Base-by-base conservation (phyloP, 2,113 vertebrate species). In the Menidia beryllina region DNA sequence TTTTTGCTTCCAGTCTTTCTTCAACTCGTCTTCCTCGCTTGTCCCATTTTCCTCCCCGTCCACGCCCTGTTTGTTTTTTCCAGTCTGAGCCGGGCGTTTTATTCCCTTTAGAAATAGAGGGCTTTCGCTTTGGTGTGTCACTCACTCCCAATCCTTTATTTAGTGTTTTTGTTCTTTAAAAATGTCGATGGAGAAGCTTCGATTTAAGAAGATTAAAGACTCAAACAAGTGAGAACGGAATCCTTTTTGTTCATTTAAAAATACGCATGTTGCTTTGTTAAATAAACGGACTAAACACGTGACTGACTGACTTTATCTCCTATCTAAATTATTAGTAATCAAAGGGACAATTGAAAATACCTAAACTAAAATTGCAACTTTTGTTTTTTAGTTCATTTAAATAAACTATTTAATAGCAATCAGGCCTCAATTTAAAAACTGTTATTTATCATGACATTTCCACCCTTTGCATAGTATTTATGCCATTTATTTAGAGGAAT, bases 51-150 rank as follows among this genome's bases (percentile, higher is more conserved):
- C 72, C 21, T 72, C 75, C 77, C 54, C 48, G 62, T 94, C 94
- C 93, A 93, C 72, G 84, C 89, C 79, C 93, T 95, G 89, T 96
- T 97, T 96, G 94, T 95, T 96, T 95, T 93, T 86, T 84, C 84
- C 86, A 94, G 75, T 95, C 90, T 89, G 85, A 92, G 92, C 93
- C 92, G 92, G 17, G 24, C 30, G 27, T n/a, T 72, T 83, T 61
- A 48, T 41, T 66, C 65, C 81, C 67, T 52, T 76, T n/a, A 27
- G 47, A 53, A 83, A 87, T n/a, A 27, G 47, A 53, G 83, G 88
- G 84, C 89, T 91, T 94, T 94, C 91, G 88, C 94, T 93, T 88
- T 81, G 69, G 77, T 89, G 55, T 72, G 93, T 95, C 95, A 95
- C 91, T 94, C 94, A 88, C 62, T 58, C 36, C 38, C 41, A 24